Evolutionary conservation across 2,888 invertebrate species (phyloP), one percentile per base, ranked within the genome.

Genomic region (Cloeon dipterum): DNA sequence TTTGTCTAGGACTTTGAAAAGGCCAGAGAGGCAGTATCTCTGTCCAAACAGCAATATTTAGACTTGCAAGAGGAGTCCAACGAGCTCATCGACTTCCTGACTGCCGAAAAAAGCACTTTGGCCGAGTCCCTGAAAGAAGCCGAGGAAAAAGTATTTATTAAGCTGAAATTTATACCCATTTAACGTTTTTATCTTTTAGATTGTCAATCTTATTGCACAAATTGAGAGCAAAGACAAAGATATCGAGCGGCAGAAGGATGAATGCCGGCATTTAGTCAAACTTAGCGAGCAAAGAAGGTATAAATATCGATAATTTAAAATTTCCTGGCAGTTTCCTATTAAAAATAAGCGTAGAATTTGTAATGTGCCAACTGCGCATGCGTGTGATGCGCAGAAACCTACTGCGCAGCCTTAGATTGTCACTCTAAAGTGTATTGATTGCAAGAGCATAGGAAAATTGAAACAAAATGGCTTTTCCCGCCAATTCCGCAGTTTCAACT

Each of bases 71-170:
- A 66, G 16, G 86, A 86, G 53, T 73, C 79, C 20, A 63, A 66
- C 3, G 86, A 88, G 56, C 63, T 86, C 59, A 81, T 83, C 52
- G 85, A 86, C 50, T 88, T 88, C 53, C 63, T 86, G 42, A 79
- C 82, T 47, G 76, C 78, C 8, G 86, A 88, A 57, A 85, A 85
- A 48, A 66, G 70, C 4, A 74, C 81, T 7, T 62, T 86, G 45
- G 66, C 70, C 17, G 83, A 85, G 50, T 74, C 82, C 1, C 60
- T 86, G 32, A 69, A 71, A 26, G 86, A 86, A 45, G 63, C 75
- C 2, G 86, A 86, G 56, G 52, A 55, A 1, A 75, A 77, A 52
- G 63, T 70, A 37, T 52, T 54, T 13, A 14, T 26, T 4, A n/a
- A n/a, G n/a, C n/a, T n/a, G n/a, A n/a, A n/a, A 25, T 20, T 17